Evolutionary conservation across 2,113 vertebrate species (phyloP).

Genomic region (Kryptolebias marmoratus): DNA sequence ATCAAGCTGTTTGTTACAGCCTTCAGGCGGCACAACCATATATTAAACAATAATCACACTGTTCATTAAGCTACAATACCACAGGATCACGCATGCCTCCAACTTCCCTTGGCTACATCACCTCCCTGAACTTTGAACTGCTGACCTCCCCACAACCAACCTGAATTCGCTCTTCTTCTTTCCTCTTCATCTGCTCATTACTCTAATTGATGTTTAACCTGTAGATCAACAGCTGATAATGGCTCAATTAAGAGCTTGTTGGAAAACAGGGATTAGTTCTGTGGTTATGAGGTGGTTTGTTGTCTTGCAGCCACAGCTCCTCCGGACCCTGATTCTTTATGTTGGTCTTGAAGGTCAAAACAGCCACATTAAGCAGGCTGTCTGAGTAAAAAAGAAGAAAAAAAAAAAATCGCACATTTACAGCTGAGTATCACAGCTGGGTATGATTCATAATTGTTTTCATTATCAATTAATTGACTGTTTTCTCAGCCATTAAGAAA

Average conservation of each 20-base stretch:
- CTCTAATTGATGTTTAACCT: conserved; percentile 79
- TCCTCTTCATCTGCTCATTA: conserved; percentile 62
- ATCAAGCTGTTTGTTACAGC: conserved; percentile 23
- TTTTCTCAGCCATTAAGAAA: conserved; percentile 6
- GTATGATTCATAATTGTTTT: neutral
- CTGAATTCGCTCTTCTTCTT: neutral
- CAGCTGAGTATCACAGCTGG: neutral
- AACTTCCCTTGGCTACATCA: conserved; percentile 18
- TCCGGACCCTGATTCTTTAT: conserved; percentile 53
- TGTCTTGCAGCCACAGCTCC: conserved; percentile 26
- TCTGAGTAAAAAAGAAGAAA: neutral
- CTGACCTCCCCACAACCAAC: neutral
- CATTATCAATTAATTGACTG: conserved; percentile 6
- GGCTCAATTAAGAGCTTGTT: conserved; percentile 76
- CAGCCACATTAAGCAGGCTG: conserved; percentile 13
- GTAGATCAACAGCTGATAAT: conserved; percentile 69
- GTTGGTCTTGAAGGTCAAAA: conserved; percentile 35
- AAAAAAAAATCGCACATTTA: neutral
- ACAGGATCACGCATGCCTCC: conserved; percentile 24
- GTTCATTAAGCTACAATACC: conserved; percentile 25
- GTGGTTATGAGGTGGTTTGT: conserved; percentile 46
- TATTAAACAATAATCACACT: conserved; percentile 19
- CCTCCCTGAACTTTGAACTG: conserved; percentile 28
- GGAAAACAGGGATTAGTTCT: conserved; percentile 65
- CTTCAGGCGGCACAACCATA: conserved; percentile 3